phyloP scores from a whole-genome alignment of 2,797 vertebrate genomes.

The Diglossa cyanea region DNA sequence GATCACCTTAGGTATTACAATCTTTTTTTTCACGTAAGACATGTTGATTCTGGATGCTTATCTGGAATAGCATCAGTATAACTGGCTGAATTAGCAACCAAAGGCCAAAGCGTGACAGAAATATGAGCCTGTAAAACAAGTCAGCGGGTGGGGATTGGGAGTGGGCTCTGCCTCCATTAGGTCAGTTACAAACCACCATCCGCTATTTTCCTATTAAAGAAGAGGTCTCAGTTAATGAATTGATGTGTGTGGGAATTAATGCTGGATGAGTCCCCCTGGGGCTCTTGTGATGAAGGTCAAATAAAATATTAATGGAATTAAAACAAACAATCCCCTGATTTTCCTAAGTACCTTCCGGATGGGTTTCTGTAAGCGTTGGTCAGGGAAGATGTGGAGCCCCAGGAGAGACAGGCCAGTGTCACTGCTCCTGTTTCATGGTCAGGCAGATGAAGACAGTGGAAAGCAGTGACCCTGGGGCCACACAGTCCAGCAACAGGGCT shows the following conservation, averaged over 20 bases:
- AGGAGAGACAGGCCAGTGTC: not conserved
- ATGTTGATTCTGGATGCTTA: not conserved
- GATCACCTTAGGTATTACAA: not conserved
- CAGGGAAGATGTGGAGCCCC: not conserved
- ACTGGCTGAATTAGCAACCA: not conserved
- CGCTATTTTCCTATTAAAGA: conserved; percentile 34
- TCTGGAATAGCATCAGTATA: not conserved
- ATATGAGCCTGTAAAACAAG: not conserved
- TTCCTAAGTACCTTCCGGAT: not conserved
- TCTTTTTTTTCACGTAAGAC: not conserved
- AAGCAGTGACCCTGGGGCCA: not conserved
- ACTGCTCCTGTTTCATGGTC: not conserved
- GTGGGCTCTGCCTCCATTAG: not conserved
- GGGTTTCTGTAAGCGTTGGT: not conserved
- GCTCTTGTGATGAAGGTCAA: conserved; percentile 31
- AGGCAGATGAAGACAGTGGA: not conserved
- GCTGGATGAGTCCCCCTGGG: conserved; percentile 9
- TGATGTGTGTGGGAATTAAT: conserved; percentile 38
- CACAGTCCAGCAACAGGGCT: not conserved
- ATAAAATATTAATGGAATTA: conserved; percentile 66
- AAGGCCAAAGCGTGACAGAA: not conserved
- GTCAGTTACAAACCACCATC: not conserved
- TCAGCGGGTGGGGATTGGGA: not conserved
- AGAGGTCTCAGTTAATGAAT: conserved; percentile 53
- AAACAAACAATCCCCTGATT: conserved; percentile 18